Conservation (phyloP, 2,113 vertebrate genomes). For the Passer domesticus region DNA sequence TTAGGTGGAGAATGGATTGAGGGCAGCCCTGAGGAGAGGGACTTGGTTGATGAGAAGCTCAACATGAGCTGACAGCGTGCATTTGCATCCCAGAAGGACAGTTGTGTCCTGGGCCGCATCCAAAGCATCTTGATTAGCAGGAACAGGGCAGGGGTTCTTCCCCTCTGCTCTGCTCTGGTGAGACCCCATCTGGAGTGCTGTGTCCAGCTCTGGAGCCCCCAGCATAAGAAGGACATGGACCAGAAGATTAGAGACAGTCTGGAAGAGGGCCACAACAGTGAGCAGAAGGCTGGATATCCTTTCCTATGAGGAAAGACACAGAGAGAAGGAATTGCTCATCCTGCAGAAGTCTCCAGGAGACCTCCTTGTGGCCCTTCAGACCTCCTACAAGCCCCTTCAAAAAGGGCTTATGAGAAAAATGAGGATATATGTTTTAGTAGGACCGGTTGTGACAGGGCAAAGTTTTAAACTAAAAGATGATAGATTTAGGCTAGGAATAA, state of each 20-base stretch:
- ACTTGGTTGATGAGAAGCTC: neutral
- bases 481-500: neutral
- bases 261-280: neutral
- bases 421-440: neutral
- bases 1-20: neutral
- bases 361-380: neutral
- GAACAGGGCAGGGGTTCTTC: fast-evolving
- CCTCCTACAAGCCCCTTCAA: neutral
- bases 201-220: neutral
- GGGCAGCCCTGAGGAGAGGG: neutral
- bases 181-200: neutral
- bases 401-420: neutral
- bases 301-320: neutral
- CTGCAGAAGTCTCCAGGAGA: neutral
- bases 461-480: neutral
- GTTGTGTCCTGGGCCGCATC: no score
- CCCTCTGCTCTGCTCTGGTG: neutral
- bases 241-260: neutral
- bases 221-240: neutral
- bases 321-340: neutral
- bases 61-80: fast-evolving
- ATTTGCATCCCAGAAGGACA: neutral
- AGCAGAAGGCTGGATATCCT: neutral
- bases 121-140: fast-evolving
- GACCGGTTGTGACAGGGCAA: neutral